These are phyloP conservation scores for Gobius niger DNA, from an alignment of 2,113 vertebrate genomes.

Conservation along the genomic window DNA sequence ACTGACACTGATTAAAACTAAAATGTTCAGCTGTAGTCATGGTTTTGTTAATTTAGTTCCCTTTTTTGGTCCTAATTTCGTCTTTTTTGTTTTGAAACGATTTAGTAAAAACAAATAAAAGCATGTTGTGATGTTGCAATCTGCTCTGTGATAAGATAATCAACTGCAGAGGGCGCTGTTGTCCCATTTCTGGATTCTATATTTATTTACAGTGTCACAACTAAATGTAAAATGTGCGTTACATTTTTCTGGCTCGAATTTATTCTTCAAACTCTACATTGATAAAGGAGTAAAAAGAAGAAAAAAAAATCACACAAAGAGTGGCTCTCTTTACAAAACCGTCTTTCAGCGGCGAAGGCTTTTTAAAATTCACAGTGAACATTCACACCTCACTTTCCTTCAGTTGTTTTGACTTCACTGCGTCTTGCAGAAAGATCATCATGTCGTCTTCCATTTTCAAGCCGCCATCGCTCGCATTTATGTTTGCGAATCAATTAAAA, in stretches of 20 bases:
- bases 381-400: conserved; percentile 15
- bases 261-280: not conserved
- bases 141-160: too few species aligned
- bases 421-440: not conserved
- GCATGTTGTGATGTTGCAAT: too few species aligned
- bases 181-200: not conserved
- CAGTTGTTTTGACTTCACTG: not conserved
- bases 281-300: not conserved
- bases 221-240: not conserved
- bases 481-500: too few species aligned
- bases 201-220: not conserved
- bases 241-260: conserved; percentile 15
- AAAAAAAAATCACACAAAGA: not conserved
- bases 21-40: too few species aligned
- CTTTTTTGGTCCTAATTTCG: too few species aligned
- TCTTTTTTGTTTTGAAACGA: too few species aligned
- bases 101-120: too few species aligned
- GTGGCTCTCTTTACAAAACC: not conserved
- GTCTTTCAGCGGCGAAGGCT: not conserved
- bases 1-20: too few species aligned
- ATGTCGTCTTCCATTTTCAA: not conserved
- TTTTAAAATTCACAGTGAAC: conserved; percentile 21
- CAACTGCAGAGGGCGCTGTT: not conserved
- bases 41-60: too few species aligned
- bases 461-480: not conserved